These are phyloP conservation scores for Sarcophilus harrisii DNA, from an alignment of 2,797 vertebrate species.

Conservation along the genomic window DNA sequence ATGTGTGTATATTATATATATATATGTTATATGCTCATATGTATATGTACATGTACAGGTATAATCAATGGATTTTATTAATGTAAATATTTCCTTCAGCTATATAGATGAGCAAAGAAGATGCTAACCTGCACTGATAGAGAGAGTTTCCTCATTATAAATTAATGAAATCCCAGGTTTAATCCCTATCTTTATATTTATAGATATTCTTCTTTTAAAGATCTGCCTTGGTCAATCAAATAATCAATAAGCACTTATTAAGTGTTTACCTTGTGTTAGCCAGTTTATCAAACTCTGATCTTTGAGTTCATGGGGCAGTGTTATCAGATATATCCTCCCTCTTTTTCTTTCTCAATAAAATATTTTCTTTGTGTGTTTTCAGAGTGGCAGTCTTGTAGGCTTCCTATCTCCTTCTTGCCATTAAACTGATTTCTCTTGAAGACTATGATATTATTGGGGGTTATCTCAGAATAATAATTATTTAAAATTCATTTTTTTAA, in stretches of 20 bases:
- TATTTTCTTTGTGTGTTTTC: not conserved
- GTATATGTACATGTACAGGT: not conserved
- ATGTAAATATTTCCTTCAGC: not conserved
- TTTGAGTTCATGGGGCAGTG: not conserved
- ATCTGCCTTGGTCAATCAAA: not conserved
- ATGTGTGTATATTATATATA: not conserved
- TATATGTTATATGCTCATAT: not conserved
- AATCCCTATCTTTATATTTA: not conserved
- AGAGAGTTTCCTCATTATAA: not conserved
- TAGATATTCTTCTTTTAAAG: not conserved
- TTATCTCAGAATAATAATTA: not conserved
- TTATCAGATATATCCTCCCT: not conserved
- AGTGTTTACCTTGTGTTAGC: not conserved
- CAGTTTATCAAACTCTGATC: not conserved
- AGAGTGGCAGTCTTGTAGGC: not conserved
- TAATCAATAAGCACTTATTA: not conserved
- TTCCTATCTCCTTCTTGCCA: not conserved
- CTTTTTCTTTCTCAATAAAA: not conserved
- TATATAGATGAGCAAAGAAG: not conserved
- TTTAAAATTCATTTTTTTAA: too few species aligned
- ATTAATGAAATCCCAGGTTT: not conserved
- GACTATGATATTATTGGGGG: not conserved
- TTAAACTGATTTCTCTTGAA: not conserved
- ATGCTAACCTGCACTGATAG: not conserved
- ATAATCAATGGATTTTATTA: not conserved